Base-by-base conservation (phyloP, 2,888 invertebrate genomes). In the Melanotus villosus region DNA sequence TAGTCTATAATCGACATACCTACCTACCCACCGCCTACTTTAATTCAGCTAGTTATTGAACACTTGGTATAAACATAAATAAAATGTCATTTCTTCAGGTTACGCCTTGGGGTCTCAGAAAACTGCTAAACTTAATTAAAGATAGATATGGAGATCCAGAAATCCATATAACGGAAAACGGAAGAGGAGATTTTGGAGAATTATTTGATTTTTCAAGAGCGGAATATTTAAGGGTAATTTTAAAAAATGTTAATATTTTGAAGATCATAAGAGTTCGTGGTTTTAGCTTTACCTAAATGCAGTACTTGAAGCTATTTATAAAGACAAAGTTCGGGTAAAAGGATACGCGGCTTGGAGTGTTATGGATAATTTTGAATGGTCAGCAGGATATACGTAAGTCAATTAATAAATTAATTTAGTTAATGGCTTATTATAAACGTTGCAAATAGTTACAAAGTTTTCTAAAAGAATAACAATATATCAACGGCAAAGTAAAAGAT, bases 331-430 rank as follows among this genome's bases (percentile, higher is more conserved):
- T 68, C 85, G 85, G 62, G 79, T 88, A 0, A 81, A 81, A 59
- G 89, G 88, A 0, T 90, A 89, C 80, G 87, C 88, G 10, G 89
- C 87, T 0, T 90, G 90, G 89, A 88, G 89, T 1, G 82, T 90
- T 23, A 85, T 90, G 85, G 91, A 91, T 76, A 89, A 89, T 77
- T 89, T 90, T 73, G 90, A 90, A 81, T 90, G 90, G 89, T 80
- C 77, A 1, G 79, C 79, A 26, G 89, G 89, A 10, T 90, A 88
- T 78, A 80, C 80, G 84, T 87, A 80, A 82, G 36, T 32, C 7
- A 21, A 41, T n/a, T n/a, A n/a, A n/a, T n/a, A n/a, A n/a, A n/a
- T n/a, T n/a, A n/a, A n/a, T n/a, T n/a, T n/a, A n/a, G n/a, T n/a
- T n/a, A n/a, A n/a, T n/a, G n/a, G n/a, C n/a, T n/a, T n/a, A n/a